Evolutionary conservation across 2,113 vertebrate species (phyloP), one percentile per base, ranked within the genome.

Genomic region (Cebidichthys violaceus): DNA sequence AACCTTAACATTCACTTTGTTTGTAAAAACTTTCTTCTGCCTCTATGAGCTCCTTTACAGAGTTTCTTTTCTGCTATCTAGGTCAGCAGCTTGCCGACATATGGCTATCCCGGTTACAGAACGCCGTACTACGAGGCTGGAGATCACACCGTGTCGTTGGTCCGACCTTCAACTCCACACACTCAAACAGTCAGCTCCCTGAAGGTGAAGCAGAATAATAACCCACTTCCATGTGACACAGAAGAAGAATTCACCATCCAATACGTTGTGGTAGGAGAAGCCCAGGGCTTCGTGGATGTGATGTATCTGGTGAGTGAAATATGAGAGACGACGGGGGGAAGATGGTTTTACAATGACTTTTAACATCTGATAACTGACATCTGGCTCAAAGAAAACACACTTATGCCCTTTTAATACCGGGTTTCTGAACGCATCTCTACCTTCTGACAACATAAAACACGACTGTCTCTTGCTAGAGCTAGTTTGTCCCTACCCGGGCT

Each of bases 241-340:
- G 80, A 90, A 24, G 55, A 74, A 33, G 2, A 84, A 0, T 73
- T 95, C 39, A 74, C 29, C 22, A 71, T 95, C 75, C 39, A 74
- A 8, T 95, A 94, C 71, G 79, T 77, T 2, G 41, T 95, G 14
- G 79, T 88, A 17, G 91, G 90, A 54, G 94, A 96, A 70, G 78
- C 52, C 0, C 35, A 50, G 14, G 87, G 79, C 24, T 45, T 45
- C 3, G 70, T 88, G 39, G 85, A 91, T n/a, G 1, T 95, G 22
- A 86, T 94, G 4, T 94, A 92, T 82, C 77, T 92, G 90, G 95
- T 95, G 73, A 90, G 95, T 86, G 14, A 29, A 29, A 59, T 27
- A 6, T 47, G 45, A 72, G 35, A 33, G 4, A 62, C 55, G 29
- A 60, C 75, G 33, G 1, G 20, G 6, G 24, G 39, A 73, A 45